Conservation (phyloP, 2,113 vertebrate species). For the Neodon shergylaensis region DNA sequence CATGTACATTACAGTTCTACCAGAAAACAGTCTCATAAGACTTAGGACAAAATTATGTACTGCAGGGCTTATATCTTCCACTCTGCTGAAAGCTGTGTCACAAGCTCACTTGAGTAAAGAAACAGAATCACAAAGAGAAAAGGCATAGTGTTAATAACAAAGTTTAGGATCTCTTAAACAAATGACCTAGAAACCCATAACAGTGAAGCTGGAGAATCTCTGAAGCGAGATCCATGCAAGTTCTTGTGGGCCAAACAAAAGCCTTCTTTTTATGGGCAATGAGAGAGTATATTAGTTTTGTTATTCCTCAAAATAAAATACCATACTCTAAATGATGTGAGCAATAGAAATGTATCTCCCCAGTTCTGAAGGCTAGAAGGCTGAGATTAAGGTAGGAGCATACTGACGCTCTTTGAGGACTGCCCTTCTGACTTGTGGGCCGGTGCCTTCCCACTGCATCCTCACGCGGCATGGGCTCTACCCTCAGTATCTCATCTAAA, state of each 20-base stretch:
- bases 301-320: not conserved
- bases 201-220: not conserved
- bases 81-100: constrained; percentile 44
- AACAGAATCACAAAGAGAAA: not conserved
- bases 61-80: not conserved
- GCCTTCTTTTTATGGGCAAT: not conserved
- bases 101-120: constrained; percentile 17
- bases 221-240: not conserved
- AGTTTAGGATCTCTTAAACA: constrained; percentile 12
- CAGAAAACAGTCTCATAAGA: constrained; percentile 41
- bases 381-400: not conserved
- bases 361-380: not conserved
- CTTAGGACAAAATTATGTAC: not conserved
- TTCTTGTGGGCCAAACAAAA: not conserved
- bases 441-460: not conserved
- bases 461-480: not conserved
- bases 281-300: not conserved
- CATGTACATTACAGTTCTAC: constrained; percentile 23
- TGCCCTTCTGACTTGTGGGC: not conserved
- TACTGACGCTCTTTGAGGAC: not conserved
- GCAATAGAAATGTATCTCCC: not conserved
- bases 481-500: not conserved
- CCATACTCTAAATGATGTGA: not conserved
- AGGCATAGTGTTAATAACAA: not conserved
- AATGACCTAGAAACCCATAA: not conserved